Evolutionary conservation across 2,797 vertebrate genomes (phyloP).

Genomic region (Clamator glandarius): DNA sequence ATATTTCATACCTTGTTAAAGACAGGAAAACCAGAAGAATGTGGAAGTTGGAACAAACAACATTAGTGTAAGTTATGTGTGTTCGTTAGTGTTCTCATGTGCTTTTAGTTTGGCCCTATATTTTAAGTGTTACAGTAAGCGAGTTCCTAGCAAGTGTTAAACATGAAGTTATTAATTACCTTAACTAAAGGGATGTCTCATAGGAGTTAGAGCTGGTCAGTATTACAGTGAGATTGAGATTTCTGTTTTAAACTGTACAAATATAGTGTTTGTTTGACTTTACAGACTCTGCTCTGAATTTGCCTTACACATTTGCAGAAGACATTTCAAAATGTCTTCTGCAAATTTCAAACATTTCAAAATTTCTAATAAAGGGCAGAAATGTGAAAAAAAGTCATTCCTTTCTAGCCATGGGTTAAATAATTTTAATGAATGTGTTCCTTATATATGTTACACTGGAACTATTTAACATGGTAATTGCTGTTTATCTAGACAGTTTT

Average conservation of each 20-base stretch:
- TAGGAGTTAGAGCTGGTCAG: neutral
- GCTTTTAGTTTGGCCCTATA: neutral
- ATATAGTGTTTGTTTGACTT: neutral
- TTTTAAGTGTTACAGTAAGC: neutral
- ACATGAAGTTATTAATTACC: neutral
- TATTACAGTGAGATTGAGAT: neutral
- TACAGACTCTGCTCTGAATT: neutral
- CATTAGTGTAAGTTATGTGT: neutral
- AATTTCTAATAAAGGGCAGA: neutral
- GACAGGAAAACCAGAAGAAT: neutral
- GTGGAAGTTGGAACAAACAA: neutral
- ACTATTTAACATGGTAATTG: neutral
- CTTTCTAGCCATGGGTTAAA: neutral
- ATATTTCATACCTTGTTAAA: neutral
- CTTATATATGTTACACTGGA: neutral
- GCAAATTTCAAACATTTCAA: too few relatives aligned
- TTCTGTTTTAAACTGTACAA: neutral
- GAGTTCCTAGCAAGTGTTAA: neutral
- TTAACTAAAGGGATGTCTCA: neutral
- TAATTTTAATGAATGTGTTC: neutral
- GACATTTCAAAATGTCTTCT: neutral
- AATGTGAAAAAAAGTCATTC: neutral
- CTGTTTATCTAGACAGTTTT: neutral
- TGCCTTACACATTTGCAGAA: neutral
- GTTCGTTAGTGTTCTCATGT: neutral